Evolutionary conservation across 2,888 invertebrate species (phyloP).

Genomic region (Mamestra brassicae): DNA sequence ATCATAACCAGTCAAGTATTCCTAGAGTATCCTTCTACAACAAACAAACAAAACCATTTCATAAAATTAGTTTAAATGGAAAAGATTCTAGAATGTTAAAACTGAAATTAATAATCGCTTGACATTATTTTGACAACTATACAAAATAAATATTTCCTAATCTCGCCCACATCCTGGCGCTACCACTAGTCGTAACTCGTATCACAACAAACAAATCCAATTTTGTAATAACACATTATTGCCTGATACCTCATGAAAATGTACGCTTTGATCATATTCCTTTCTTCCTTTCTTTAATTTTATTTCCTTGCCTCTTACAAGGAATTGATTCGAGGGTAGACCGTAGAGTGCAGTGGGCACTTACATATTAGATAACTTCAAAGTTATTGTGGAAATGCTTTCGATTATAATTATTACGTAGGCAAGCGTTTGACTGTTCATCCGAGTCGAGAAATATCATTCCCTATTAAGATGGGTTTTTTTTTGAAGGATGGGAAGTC

Average conservation of each 20-base stretch:
- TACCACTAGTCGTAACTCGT: conserved; percentile 44
- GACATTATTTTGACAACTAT: background rate
- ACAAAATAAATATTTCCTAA: background rate
- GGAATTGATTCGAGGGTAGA: conserved; percentile 39
- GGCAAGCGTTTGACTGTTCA: too few relatives aligned
- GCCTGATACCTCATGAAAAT: conserved; percentile 70
- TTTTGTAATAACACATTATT: conserved; percentile 76
- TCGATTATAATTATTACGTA: too few relatives aligned
- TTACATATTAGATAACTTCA: conserved; percentile 11
- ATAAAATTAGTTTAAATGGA: too few relatives aligned
- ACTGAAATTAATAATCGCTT: too few relatives aligned
- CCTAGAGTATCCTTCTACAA: too few relatives aligned
- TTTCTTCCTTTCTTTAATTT: conserved; percentile 33
- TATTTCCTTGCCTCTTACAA: conserved; percentile 16
- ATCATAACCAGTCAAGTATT: too few relatives aligned
- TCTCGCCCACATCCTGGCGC: conserved; percentile 1
- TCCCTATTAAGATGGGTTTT: too few relatives aligned
- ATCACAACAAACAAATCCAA: conserved; percentile 76
- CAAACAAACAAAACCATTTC: too few relatives aligned
- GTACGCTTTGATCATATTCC: conserved; percentile 56
- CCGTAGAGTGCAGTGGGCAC: background rate
- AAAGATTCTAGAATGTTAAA: too few relatives aligned
- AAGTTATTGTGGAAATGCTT: background rate
- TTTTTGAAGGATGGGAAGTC: too few relatives aligned
- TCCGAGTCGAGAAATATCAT: too few relatives aligned